Evolutionary conservation across 2,113 vertebrate genomes (phyloP), one percentile per base, ranked within the genome.

Genomic region (Ariopsis seemanni): DNA sequence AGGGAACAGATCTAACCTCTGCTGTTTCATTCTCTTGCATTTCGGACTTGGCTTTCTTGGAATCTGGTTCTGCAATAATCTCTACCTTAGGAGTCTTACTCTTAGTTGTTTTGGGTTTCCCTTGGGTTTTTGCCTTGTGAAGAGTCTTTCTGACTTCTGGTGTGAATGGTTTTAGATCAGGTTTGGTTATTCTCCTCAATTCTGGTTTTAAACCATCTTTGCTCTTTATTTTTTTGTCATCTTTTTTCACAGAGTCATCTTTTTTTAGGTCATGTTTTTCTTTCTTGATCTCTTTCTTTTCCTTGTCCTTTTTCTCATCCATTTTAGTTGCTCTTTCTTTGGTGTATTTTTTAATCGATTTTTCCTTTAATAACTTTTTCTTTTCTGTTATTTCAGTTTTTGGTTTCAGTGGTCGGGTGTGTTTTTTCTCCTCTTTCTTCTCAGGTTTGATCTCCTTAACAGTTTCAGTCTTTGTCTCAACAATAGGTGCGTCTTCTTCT

Each of bases 301-400:
- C 98, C 90, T 99, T 99, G 91, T 99, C 98, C 90, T 97, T 99
- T 89, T 99, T 99, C 93, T 99, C 98, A 69, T 99, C 98, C 87
- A 97, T 94, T 92, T 98, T 99, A n/a, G 96, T 97, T 14, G 95
- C 92, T 88, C 97, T 97, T 91, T 99, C 98, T 91, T 98, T 99
- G 2, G 96, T 93, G 90, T 97, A 96, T 88, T 98, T 99, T 94
- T 97, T 99, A 11, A 97, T 90, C 14, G 91, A 94, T 88, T 99
- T 99, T 84, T 99, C 98, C 90, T 98, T 99, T 81, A 96, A 90
- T 74, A 97, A 77, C 91, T 97, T 99, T 89, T 97, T 97, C 95
- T 99, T 99, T 92, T 99, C 98, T 69, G 96, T 95, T 88, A 96
- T 95, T 22, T 99, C 97, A n/a, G 92, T 93, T 93, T 96, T 96